A percentile compares a stretch with the other conserved stretches of the same genome.
These are phyloP conservation scores for Eubasilissa splendida DNA, from an alignment of 2,888 invertebrate genomes.

Conservation along the genomic window DNA sequence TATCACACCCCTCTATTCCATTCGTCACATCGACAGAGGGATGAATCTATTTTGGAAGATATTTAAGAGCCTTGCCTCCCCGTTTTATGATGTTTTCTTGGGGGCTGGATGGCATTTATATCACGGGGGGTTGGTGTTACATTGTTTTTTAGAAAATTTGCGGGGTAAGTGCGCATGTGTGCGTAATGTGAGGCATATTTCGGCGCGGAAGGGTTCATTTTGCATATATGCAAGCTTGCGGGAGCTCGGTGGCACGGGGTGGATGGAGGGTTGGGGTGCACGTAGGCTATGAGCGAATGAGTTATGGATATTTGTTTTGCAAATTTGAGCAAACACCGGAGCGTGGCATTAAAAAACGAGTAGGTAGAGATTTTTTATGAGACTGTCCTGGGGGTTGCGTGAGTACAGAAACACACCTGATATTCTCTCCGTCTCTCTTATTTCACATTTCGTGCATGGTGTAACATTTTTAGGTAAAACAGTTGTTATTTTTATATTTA, in stretches of 20 bases:
- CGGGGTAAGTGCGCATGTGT: slow-evolving; percentile 1
- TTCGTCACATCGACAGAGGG: slow-evolving; percentile 16
- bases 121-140: slow-evolving; percentile 19
- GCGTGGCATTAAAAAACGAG: slow-evolving; percentile 23
- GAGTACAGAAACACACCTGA: background rate
- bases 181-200: slow-evolving; percentile 12
- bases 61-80: slow-evolving; percentile 40
- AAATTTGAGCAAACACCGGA: slow-evolving; percentile 34
- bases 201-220: slow-evolving; percentile 26
- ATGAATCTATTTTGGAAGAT: slow-evolving; percentile 36
- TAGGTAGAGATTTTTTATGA: slow-evolving; percentile 4
- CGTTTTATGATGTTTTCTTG: slow-evolving; percentile 44
- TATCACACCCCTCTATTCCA: slow-evolving; percentile 1
- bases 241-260: background rate
- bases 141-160: slow-evolving; percentile 24
- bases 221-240: slow-evolving; percentile 35
- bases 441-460: too few relatives aligned
- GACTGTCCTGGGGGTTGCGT: background rate
- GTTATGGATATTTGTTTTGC: slow-evolving; percentile 36
- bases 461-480: too few relatives aligned
- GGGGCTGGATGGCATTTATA: slow-evolving; percentile 32
- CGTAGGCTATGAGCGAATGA: slow-evolving; percentile 15
- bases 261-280: background rate
- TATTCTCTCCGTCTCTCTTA: too few relatives aligned
- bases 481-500: too few relatives aligned